Conservation (phyloP, 2,797 vertebrate genomes). For the Aeoliscus strigatus region DNA sequence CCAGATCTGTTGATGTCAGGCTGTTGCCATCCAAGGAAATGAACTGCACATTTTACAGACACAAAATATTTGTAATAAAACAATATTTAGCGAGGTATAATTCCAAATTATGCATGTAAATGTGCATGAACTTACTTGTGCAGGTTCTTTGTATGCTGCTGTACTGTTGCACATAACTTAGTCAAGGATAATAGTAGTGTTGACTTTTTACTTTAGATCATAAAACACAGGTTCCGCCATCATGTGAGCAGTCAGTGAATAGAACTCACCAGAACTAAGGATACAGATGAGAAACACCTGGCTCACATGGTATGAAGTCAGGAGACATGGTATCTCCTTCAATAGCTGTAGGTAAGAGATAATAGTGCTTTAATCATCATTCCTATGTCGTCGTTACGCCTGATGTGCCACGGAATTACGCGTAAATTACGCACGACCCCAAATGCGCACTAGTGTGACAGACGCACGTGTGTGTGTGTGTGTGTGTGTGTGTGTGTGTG, state of each 20-base stretch:
- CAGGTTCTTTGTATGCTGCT: conserved; percentile 86
- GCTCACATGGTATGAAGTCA: conserved; percentile 89
- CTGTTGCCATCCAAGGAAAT: conserved; percentile 88
- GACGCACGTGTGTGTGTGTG: neutral
- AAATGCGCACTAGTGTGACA: neutral
- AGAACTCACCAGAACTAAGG: conserved; percentile 66
- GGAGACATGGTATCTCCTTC: conserved; percentile 93
- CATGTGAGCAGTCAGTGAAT: no score
- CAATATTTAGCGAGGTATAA: no score
- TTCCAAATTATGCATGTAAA: neutral
- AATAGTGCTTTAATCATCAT: neutral
- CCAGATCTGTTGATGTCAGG: conserved; percentile 86
- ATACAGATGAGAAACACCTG: conserved; percentile 93
- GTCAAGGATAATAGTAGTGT: conserved; percentile 47
- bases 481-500: neutral
- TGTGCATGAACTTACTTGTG: conserved; percentile 71
- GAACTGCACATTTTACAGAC: conserved; percentile 72
- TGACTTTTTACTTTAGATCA: neutral
- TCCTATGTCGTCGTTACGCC: neutral
- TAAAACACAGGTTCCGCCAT: neutral
- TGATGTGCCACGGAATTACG: neutral
- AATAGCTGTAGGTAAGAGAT: conserved; percentile 79
- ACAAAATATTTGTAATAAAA: no score
- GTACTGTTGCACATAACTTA: conserved; percentile 73
- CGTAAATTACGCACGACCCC: conserved; percentile 18